Evolutionary conservation across 2,113 vertebrate species (phyloP), one percentile per base, ranked within the genome.

Genomic region (Scartelaos histophorus): DNA sequence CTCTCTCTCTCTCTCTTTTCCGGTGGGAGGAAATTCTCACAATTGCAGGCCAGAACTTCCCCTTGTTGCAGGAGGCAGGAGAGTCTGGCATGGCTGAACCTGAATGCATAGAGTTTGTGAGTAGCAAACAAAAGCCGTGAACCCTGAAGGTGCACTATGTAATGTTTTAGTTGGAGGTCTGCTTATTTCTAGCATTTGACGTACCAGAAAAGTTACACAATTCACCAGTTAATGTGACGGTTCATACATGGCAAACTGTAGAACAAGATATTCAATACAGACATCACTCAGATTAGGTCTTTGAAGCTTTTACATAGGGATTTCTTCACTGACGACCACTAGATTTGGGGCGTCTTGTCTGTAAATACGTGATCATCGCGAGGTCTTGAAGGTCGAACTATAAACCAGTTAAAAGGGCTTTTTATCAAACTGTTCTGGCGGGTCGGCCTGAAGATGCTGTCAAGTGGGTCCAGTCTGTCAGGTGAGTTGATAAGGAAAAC

Each of bases 21-120:
- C 92, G 91, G 92, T 87, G 76, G 80, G 89, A 94, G 92, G 93
- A 94, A 93, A 88, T 92, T 92, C 93, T 93, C 91, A 93, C 93
- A 93, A 93, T 93, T 85, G 87, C 84, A 24, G 86, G 79, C 90
- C 85, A 90, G 73, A 78, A 82, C 83, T 84, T 80, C 86, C 88
- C 85, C 85, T 81, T 79, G 83, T 88, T 49, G 71, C 80, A 82
- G 83, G 84, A 92, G 88, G 82, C 77, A 85, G 67, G 3, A 6
- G 73, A 84, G 82, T 74, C 78, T 75, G 70, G 85, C 74, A 83
- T 81, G 87, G 78, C 82, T 5, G 71, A 72, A 73, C 54, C 78
- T 83, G 80, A 90, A 88, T 78, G 77, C 83, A 82, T 54, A 82
- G 87, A 89, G 76, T 89, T 87, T 78, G 75, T 51, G 66, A 61